Evolutionary conservation across 2,797 vertebrate genomes (phyloP), one percentile per base, ranked within the genome.

Genomic region (Oreonectes daqikongensis): DNA sequence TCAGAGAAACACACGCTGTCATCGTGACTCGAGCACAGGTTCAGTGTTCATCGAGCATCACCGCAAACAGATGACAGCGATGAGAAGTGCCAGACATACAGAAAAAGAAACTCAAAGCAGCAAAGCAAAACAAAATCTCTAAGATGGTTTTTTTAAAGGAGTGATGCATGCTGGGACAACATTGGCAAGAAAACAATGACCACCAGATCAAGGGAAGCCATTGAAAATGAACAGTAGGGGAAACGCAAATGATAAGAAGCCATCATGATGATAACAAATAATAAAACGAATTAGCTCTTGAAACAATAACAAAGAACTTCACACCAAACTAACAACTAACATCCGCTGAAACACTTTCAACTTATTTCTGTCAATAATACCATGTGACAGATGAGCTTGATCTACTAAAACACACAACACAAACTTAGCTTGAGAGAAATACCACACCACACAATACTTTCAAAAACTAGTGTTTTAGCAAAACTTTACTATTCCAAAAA

Each of bases 11-110:
- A 61, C 42, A 26, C 22, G 59, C 44, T 70, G 60, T 63, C 60
- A 65, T 52, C 20, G 48, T 40, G 18, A 61, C 28, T 26, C 53
- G 50, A 70, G 59, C 67, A 80, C 65, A 79, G 72, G 32, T 63
- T 63, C 55, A 64, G 22, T 24, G 72, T 22, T 68, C 48, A 72
- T 53, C 38, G 22, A 73, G 52, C 70, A 67, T 40, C 44, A 60
- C 67, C 46, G 24, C 61, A 71, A 38, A 77, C 78, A 82, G 88
- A 88, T 52, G 83, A 81, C 82, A 79, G 50, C 86, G 86, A 79
- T 32, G 22, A 75, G 83, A 72, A 26, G 57, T 30, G 69, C 72
- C 78, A 64, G 42, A 75, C 69, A 67, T 12, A 64, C 66, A 88
- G 86, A 72, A 55, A 64, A 75, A 72, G 59, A 79, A 63, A 6